phyloP scores from a whole-genome alignment of 1,140 invertebrate species.

The Phortica variegata region DNA sequence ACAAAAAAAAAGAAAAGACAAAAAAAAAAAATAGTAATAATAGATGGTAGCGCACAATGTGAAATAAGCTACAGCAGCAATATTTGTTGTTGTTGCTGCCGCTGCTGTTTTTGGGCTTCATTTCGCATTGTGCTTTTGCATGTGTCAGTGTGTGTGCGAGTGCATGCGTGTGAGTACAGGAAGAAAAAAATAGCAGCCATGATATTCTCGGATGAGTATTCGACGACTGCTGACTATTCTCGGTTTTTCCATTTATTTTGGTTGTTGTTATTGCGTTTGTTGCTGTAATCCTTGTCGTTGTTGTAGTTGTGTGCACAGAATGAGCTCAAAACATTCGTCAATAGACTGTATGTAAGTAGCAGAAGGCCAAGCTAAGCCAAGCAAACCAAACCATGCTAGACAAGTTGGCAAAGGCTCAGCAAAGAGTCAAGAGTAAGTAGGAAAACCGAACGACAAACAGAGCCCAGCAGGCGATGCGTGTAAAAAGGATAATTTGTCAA shows the following conservation, averaged over 20 bases:
- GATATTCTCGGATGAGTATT: slow-evolving; percentile 46
- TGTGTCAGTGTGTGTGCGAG: not conserved
- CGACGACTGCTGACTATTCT: slow-evolving; percentile 16
- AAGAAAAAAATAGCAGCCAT: slow-evolving; percentile 19
- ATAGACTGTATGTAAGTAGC: slow-evolving; percentile 4
- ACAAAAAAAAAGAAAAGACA: too few species aligned
- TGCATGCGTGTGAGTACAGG: not conserved
- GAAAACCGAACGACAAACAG: too few species aligned
- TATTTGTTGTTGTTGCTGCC: too few species aligned
- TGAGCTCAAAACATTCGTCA: slow-evolving; percentile 12
- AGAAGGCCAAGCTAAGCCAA: slow-evolving; percentile 6
- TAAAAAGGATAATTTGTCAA: slow-evolving; percentile 56
- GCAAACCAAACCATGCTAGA: slow-evolving; percentile 5
- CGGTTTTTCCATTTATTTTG: slow-evolving; percentile 3
- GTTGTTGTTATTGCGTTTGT: slow-evolving; percentile 6
- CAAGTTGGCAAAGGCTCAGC: slow-evolving; percentile 39
- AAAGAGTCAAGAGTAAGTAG: too few species aligned
- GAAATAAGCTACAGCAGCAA: too few species aligned
- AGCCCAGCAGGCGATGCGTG: slow-evolving; percentile 55
- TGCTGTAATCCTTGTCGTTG: slow-evolving; percentile 2
- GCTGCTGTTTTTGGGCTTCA: slow-evolving; percentile 3
- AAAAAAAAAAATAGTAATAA: too few species aligned
- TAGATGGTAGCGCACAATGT: too few species aligned
- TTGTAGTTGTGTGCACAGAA: slow-evolving; percentile 41
- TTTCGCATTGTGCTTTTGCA: not conserved